Evolutionary conservation across 1,140 invertebrate species (phyloP).

Genomic region (Drosophila orosa): DNA sequence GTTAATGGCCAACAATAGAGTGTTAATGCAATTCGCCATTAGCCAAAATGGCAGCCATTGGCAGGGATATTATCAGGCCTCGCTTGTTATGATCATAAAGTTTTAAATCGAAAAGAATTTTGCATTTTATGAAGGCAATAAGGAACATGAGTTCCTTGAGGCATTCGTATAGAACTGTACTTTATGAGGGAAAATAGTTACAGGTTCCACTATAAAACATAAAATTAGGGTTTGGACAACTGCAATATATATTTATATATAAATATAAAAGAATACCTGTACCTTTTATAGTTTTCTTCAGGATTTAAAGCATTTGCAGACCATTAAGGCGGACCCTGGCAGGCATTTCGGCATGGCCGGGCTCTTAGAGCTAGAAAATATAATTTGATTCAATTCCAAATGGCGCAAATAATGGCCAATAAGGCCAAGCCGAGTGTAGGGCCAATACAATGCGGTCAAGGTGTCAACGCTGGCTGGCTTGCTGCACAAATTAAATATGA

Average conservation of each 20-base stretch:
- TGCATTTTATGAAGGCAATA: conserved; percentile 5
- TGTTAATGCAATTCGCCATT: conserved; percentile 53
- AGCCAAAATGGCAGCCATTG: conserved; percentile 14
- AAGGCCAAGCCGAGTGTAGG: conserved; percentile 54
- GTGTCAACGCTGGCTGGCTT: conserved; percentile 53
- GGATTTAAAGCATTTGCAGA: conserved; percentile 3
- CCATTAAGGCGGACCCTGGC: conserved; percentile 6
- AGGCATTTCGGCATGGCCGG: conserved; percentile 58
- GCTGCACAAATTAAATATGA: conserved; percentile 39
- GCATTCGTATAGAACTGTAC: background rate
- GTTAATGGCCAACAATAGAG: conserved; percentile 49
- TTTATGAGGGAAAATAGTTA: background rate
- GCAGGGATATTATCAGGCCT: background rate
- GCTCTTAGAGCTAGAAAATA: conserved; percentile 59
- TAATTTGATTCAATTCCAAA: conserved; percentile 61
- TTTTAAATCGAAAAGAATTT: conserved; percentile 11
- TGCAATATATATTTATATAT: background rate
- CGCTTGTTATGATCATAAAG: background rate
- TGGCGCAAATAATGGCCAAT: conserved; percentile 63
- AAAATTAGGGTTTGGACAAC: background rate
- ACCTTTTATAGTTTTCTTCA: conserved; percentile 7
- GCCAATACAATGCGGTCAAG: conserved; percentile 71
- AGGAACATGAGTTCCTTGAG: background rate
- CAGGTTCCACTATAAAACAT: background rate
- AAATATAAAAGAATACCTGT: background rate